Conservation (phyloP, 2,113 vertebrate genomes). For the Sinocyclocheilus anshuiensis region DNA sequence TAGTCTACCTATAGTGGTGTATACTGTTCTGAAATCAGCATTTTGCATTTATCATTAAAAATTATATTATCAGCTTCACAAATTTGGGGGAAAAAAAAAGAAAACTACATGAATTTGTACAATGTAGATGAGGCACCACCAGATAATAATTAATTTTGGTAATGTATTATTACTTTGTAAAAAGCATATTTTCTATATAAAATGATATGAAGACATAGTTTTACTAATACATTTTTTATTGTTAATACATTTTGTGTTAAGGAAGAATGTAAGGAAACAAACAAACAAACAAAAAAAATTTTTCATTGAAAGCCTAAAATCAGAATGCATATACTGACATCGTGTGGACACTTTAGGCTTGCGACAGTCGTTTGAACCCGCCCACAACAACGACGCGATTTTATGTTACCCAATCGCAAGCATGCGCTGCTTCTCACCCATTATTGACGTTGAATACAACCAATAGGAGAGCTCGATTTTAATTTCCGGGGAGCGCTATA, state of each 20-base stretch:
- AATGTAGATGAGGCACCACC: background rate
- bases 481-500: constrained; percentile 48
- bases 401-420: constrained; percentile 38
- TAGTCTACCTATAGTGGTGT: background rate
- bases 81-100: background rate
- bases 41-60: background rate
- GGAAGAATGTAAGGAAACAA: too few species aligned
- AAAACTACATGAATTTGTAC: background rate
- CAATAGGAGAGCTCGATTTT: constrained; percentile 47
- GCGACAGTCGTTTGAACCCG: background rate
- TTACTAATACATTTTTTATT: too few species aligned
- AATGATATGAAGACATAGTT: too few species aligned
- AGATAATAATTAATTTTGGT: background rate
- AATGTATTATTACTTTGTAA: background rate
- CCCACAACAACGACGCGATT: constrained; percentile 21
- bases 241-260: too few species aligned
- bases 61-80: background rate
- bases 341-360: constrained; percentile 7
- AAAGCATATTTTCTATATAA: too few species aligned
- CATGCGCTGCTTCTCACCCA: too few species aligned
- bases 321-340: constrained; percentile 25
- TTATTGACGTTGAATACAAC: constrained; percentile 25
- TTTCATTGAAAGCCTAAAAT: background rate
- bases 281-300: too few species aligned
- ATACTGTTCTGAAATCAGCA: background rate